Base-by-base conservation (phyloP, 2,113 vertebrate species). In the Alosa alosa region DNA sequence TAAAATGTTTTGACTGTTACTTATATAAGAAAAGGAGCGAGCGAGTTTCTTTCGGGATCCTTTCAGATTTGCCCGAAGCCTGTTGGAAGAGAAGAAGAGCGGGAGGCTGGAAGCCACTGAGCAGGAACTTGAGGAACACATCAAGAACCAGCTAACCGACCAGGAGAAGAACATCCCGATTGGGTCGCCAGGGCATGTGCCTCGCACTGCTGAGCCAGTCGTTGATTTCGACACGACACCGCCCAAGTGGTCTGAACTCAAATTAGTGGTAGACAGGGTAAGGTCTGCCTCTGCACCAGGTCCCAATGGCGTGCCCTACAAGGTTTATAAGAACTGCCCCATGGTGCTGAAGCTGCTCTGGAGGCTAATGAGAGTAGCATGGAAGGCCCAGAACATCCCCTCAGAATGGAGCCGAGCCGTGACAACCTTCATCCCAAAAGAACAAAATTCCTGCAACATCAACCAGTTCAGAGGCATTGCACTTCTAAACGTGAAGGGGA, bases 31-130 rank as follows among this genome's bases (percentile, higher is more conserved):
- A 52, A 85, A 82, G 8, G 83, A 10, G 18, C 20, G 57, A 6
- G 75, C 83, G 11, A 87, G 46, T 3, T 82, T 84, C 83, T 82
- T 75, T 7, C 15, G 31, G 45, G 57, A 87, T 55, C 86, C 83
- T 8, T 84, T 87, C 83, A 87, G 64, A 20, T 60, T 39, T 22
- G 86, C 75, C 82, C 6, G 83, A 39, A 45, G 46, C 31, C 57
- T 85, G 41, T 50, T 87, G 45, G 83, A 83, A 36, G 83, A 83
- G 52, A 83, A 83, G 11, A 52, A 52, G 50, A 52, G 15, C 11
- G 50, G 50, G 50, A 52, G 11, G 50, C 50, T 52, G 50, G 83
- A 83, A 83, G 52, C 17, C 83, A 84, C 55, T 44, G 41, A 20
- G 7, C 18, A 84, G 11, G 36, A 84, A n/a, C 57, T 84, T 18